Evolutionary conservation across 1,140 invertebrate genomes (phyloP).

Genomic region (Zaprionus davidi): DNA sequence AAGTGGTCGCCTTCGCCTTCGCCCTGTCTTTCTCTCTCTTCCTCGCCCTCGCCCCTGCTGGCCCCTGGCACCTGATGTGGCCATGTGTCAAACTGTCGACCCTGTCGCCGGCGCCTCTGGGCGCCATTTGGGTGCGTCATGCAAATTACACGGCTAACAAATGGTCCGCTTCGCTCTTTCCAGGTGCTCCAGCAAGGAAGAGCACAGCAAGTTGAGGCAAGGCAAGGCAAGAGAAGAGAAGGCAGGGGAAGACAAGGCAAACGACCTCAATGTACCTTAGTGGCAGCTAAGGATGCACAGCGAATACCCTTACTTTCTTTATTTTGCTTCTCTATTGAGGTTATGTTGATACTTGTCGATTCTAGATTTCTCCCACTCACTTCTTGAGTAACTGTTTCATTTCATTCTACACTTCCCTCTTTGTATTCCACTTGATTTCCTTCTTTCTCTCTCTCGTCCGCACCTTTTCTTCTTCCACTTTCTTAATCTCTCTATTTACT

Average conservation of each 20-base stretch:
- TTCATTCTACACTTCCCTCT: no score
- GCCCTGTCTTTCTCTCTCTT: neutral
- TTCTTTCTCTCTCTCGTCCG: no score
- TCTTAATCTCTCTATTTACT: no score
- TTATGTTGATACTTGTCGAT: no score
- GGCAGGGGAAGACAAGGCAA: neutral
- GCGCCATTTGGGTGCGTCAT: slow-evolving; percentile 58
- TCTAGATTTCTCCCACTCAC: no score
- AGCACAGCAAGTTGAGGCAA: neutral
- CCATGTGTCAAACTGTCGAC: slow-evolving; percentile 68
- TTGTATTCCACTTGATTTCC: no score
- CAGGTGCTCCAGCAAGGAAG: neutral
- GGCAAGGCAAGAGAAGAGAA: neutral
- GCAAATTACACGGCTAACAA: slow-evolving; percentile 72
- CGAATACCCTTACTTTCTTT: neutral
- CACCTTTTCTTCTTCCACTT: no score
- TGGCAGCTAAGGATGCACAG: neutral
- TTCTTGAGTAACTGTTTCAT: no score
- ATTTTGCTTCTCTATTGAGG: no score
- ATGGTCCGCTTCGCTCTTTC: slow-evolving; percentile 33
- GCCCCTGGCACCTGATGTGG: slow-evolving; percentile 23
- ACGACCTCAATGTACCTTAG: neutral
- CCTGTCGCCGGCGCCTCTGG: slow-evolving; percentile 37
- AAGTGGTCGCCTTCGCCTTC: neutral
- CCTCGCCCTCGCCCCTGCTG: no score